Percentiles rank a stretch among this genome's conserved stretches.
Conservation (phyloP, 2,888 invertebrate genomes). For the Tenthredo amoena region DNA sequence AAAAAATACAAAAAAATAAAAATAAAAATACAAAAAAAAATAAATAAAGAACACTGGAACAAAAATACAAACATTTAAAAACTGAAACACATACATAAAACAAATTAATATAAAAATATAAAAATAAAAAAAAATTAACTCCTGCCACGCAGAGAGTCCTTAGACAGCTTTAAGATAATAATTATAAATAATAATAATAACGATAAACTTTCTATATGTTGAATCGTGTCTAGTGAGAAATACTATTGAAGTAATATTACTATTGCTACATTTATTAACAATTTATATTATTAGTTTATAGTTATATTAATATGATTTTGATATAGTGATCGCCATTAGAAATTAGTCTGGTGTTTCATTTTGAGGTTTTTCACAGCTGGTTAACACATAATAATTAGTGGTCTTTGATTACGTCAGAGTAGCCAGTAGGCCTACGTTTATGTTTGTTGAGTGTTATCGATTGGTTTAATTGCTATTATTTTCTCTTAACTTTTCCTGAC, state of each 20-base stretch:
- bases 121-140: constrained; percentile 64
- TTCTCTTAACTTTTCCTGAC: background rate
- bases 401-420: constrained; percentile 42
- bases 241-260: constrained; percentile 70
- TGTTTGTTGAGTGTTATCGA: constrained; percentile 15
- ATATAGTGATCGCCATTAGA: constrained; percentile 48
- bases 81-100: constrained; percentile 58
- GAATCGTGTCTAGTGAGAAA: constrained; percentile 77
- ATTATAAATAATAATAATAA: constrained; percentile 75
- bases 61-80: constrained; percentile 60
- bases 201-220: constrained; percentile 77
- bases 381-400: constrained; percentile 43
- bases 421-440: constrained; percentile 41
- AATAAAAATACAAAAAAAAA: constrained; percentile 56
- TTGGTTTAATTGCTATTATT: constrained; percentile 24
- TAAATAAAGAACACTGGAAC: constrained; percentile 51
- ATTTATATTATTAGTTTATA: constrained; percentile 48
- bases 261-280: constrained; percentile 52
- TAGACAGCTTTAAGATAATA: constrained; percentile 77
- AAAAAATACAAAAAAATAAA: constrained; percentile 48
- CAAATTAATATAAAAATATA: constrained; percentile 43
- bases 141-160: constrained; percentile 76
- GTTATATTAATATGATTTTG: constrained; percentile 44
- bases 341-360: constrained; percentile 37
- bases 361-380: constrained; percentile 56